These are phyloP conservation scores for Paramormyrops kingsleyae DNA, from an alignment of 2,113 vertebrate genomes.

Conservation along the genomic window DNA sequence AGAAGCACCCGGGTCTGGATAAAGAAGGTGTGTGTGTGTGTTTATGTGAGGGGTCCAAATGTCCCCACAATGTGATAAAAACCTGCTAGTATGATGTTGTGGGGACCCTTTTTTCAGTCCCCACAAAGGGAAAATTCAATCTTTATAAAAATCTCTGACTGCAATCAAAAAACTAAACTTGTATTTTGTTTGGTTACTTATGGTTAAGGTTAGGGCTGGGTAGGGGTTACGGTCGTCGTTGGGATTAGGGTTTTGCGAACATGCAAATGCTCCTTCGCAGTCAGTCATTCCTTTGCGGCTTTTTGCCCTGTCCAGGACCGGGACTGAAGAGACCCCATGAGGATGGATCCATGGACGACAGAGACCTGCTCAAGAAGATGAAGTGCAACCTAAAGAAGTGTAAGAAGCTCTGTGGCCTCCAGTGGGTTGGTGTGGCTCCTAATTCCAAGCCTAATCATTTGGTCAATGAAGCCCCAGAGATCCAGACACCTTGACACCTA, in stretches of 20 bases:
- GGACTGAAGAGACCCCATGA: constrained; percentile 93
- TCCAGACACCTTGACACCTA: not conserved
- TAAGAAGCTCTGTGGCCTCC: constrained; percentile 43
- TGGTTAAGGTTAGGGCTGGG: not conserved
- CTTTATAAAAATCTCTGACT: not conserved
- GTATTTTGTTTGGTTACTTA: not conserved
- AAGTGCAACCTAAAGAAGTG: constrained; percentile 96
- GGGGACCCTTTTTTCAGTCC: not conserved
- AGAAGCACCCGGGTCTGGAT: constrained; percentile 93
- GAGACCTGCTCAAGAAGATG: constrained; percentile 98
- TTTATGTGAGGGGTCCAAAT: not conserved
- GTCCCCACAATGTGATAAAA: not conserved
- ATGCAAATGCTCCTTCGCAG: not conserved
- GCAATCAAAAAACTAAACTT: not conserved
- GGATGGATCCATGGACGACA: constrained; percentile 84
- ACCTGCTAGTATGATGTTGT: not conserved
- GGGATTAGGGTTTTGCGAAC: not conserved
- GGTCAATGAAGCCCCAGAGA: not conserved
- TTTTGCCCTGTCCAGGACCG: constrained; percentile 48
- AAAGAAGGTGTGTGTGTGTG: constrained; percentile 82
- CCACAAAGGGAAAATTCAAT: not conserved
- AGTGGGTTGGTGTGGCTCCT: not conserved
- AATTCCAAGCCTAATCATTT: not conserved
- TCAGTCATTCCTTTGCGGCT: not conserved
- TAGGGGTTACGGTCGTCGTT: not conserved